Evolutionary conservation across 2,797 vertebrate genomes (phyloP).

Genomic region (Chaenodraco wilsoni): DNA sequence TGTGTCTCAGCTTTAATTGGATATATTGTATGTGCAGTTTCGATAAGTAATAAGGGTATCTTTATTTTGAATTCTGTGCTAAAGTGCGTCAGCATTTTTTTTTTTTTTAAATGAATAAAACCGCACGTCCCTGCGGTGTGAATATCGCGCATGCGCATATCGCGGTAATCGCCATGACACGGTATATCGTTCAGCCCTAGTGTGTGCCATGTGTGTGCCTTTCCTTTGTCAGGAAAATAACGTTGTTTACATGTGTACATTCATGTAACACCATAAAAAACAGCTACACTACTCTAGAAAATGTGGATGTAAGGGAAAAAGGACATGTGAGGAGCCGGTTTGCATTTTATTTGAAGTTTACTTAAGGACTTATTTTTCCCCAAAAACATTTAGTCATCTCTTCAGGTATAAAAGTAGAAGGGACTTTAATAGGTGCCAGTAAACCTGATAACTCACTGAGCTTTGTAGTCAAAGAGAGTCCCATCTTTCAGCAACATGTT

Average conservation of each 20-base stretch:
- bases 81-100: no score
- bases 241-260: not conserved
- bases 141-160: no score
- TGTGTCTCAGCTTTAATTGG: no score
- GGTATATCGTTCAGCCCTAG: no score
- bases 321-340: constrained; percentile 20
- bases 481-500: constrained; percentile 64
- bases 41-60: no score
- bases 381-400: constrained; percentile 53
- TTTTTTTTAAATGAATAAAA: no score
- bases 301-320: constrained; percentile 34
- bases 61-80: no score
- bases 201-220: no score
- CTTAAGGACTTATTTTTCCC: constrained; percentile 31
- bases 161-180: no score
- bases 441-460: constrained; percentile 61
- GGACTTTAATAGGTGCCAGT: constrained; percentile 45
- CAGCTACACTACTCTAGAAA: constrained; percentile 34
- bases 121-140: no score
- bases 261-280: not conserved
- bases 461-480: constrained; percentile 59
- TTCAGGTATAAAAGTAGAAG: constrained; percentile 44
- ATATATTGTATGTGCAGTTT: no score
- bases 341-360: constrained; percentile 50
- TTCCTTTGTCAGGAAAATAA: not conserved